Evolutionary conservation across 1,140 invertebrate species (phyloP), one percentile per base, ranked within the genome.

Genomic region (Pemphigus obesinymphae): DNA sequence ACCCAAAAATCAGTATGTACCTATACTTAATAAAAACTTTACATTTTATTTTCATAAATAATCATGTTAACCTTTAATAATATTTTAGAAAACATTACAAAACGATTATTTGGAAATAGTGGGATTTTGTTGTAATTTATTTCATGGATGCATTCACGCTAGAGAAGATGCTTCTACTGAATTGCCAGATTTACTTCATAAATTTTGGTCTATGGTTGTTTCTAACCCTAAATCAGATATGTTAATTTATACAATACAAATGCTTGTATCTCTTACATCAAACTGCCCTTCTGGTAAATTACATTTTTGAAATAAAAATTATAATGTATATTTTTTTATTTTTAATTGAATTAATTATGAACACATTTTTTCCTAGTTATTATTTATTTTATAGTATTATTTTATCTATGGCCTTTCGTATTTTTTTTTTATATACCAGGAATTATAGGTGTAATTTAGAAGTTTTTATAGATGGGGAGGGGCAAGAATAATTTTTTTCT

Each of bases 181-280:
- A 43, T 80, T 80, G 17, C 76, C 76, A 40, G 76, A 80, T 45
- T 20, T 80, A 63, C 20, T 80, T 45, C 76, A 80, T 43, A 80
- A 80, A 61, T 3, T 63, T 63, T 80, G 76, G 76, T 23, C 76
- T 40, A 61, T 58, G 17, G 11, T 80, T 80, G 13, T 61, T 31
- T 2, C 55, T 2, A 43, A 40, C 8, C 37, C 55, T 58, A 80
- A 80, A 43, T 80, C 55, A 20, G 76, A 80, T 26, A 43, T 80
- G 13, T 61, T 80, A 8, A 58, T 80, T 40, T 40, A 17, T 80
- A 61, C 76, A 43, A 15, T 80, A 10, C 37, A 80, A 80, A 80
- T 80, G 76, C 53, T 80, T 45, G 34, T 61, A 43, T 80, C 76
- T 26, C 37, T 80, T 40, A 80, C 53, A 26, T 58, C 76, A 11